These are phyloP conservation scores for Tragelaphus buxtoni DNA, from an alignment of 2,113 vertebrate species.

Conservation along the genomic window DNA sequence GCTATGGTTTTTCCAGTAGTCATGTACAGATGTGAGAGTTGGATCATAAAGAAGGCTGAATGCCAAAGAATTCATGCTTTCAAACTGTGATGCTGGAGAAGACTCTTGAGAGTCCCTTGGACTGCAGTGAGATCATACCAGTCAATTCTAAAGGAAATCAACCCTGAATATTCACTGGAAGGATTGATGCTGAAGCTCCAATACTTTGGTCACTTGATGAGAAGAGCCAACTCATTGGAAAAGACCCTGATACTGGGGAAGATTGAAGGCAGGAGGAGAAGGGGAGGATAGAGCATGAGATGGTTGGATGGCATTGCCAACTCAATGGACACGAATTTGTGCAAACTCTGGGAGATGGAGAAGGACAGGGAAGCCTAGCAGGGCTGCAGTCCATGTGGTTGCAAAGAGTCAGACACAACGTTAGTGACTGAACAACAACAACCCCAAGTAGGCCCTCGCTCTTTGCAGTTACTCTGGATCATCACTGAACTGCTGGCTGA, in stretches of 20 bases:
- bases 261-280: neutral
- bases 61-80: neutral
- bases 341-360: neutral
- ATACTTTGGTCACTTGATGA: neutral
- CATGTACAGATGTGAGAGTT: neutral
- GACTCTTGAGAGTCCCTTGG: neutral
- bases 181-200: neutral
- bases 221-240: neutral
- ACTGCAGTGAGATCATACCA: neutral
- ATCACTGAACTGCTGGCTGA: neutral
- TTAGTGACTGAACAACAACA: neutral
- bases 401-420: rapidly evolving
- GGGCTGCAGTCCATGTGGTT: neutral
- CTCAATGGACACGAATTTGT: neutral
- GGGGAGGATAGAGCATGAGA: neutral
- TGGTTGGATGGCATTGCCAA: neutral
- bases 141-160: neutral
- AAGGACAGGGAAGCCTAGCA: neutral
- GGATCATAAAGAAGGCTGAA: neutral
- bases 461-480: neutral
- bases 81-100: neutral
- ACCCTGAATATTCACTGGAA: neutral
- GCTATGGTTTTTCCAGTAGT: neutral
- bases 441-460: neutral
- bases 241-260: neutral